Base-by-base conservation (phyloP, 2,797 vertebrate genomes). In the Apogon hyalosoma region DNA sequence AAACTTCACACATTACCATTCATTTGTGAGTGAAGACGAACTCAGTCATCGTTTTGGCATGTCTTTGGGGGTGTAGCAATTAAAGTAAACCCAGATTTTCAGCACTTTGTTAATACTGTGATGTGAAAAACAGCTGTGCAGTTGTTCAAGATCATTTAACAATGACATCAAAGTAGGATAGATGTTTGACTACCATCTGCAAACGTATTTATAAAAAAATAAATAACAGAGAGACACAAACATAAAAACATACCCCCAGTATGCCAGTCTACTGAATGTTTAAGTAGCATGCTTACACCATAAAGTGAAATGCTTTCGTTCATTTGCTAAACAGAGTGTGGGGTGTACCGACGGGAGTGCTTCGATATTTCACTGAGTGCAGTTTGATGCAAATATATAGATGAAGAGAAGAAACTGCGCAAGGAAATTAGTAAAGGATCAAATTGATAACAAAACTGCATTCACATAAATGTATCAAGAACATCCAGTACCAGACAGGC, bases 281-380 rank as follows among this genome's bases (percentile, higher is more conserved):
- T 85, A 89, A 91, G 93, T 92, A 95, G 95, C 96, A 98, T 98
- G 97, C 96, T 94, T 93, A 95, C 88, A 79, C 84, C 92, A 83
- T 92, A 89, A 82, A 85, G 90, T 91, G 93, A 77, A 88, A 93
- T 83, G 88, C 93, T 87, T 88, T 94, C 92, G 87, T 88, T 95
- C 92, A 88, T 92, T 94, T 92, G 94, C 88, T 92, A 71, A 93
- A 95, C 84, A 90, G 92, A 94, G 87, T 92, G 77, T 94, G 86
- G 92, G 92, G 89, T 93, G 92, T 92, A 88, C 92, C 69, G 45
- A 94, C 88, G 90, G 91, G 88, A 94, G 95, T 94, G 93, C 90
- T 93, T 92, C 79, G 88, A 95, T 94, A 92, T 89, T 92, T 90
- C 85, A 89, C 51, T 92, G 93, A 88, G 83, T 92, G 90, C 86